phyloP scores from a whole-genome alignment of 2,113 vertebrate genomes.

The Sardina pilchardus region DNA sequence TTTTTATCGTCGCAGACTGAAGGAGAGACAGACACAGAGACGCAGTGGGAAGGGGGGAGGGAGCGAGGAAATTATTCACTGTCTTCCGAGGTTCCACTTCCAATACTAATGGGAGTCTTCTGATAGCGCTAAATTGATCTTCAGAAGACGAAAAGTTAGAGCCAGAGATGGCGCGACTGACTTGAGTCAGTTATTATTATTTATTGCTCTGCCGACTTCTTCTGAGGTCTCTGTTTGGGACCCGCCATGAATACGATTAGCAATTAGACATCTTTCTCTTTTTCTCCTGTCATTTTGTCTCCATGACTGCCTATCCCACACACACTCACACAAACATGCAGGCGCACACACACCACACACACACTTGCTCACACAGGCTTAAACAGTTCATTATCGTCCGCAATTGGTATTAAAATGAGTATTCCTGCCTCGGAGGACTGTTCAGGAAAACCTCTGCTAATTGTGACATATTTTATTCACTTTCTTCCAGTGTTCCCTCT shows the following conservation, averaged over 20 bases:
- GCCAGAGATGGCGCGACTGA: background rate
- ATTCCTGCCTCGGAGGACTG: background rate
- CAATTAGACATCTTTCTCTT: background rate
- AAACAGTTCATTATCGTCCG: background rate
- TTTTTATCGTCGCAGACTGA: slow-evolving; percentile 69
- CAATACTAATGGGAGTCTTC: slow-evolving; percentile 63
- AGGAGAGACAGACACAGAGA: slow-evolving; percentile 9
- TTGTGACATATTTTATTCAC: background rate
- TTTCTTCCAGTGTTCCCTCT: background rate
- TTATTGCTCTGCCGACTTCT: background rate
- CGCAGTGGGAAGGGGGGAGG: background rate
- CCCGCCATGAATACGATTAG: background rate
- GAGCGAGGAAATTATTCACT: slow-evolving; percentile 54
- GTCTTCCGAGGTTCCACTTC: slow-evolving; percentile 64
- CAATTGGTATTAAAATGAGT: background rate
- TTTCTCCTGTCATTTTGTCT: background rate
- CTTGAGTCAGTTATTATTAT: background rate
- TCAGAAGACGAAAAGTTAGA: background rate
- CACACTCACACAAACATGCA: background rate
- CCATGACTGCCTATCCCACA: background rate
- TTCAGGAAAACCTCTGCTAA: background rate
- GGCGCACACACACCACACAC: background rate
- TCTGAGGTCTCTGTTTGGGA: background rate
- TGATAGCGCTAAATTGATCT: slow-evolving; percentile 38
- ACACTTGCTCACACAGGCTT: background rate